phyloP scores from a whole-genome alignment of 2,113 vertebrate genomes.

The Apodemus speciosus region DNA sequence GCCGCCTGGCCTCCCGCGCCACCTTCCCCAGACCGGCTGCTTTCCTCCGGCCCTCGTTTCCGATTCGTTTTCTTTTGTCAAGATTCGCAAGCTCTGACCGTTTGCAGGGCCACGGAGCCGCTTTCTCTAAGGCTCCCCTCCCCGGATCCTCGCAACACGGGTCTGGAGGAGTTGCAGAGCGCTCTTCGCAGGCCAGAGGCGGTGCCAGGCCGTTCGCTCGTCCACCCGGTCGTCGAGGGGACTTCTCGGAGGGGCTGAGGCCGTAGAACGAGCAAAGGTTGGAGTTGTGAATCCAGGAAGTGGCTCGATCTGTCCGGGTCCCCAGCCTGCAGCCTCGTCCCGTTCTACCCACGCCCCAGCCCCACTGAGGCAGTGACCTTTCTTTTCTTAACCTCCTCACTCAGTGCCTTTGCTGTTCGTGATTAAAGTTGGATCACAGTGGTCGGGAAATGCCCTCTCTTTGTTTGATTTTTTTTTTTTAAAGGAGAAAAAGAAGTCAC shows the following conservation, averaged over 20 bases:
- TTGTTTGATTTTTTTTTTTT: neutral
- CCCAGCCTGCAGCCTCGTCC: fast-evolving
- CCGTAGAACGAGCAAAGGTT: neutral
- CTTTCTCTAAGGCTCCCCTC: neutral
- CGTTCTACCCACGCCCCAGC: neutral
- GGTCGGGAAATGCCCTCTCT: neutral
- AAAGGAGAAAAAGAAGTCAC: neutral
- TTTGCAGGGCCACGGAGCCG: neutral
- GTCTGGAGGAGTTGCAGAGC: too few species aligned
- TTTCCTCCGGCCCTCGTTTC: neutral
- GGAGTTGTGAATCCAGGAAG: constrained; percentile 2
- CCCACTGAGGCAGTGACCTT: constrained; percentile 40
- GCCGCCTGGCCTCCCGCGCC: neutral
- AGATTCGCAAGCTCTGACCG: neutral
- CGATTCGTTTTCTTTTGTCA: neutral
- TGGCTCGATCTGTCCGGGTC: neutral
- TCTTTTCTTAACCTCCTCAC: neutral
- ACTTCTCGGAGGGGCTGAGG: neutral
- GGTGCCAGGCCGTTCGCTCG: neutral
- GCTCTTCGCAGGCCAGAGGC: neutral
- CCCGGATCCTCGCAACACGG: neutral
- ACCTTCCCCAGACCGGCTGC: neutral
- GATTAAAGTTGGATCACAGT: neutral
- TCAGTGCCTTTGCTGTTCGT: neutral
- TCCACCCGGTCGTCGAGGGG: neutral